phyloP scores from a whole-genome alignment of 2,797 vertebrate genomes.

The Mus spretus region DNA sequence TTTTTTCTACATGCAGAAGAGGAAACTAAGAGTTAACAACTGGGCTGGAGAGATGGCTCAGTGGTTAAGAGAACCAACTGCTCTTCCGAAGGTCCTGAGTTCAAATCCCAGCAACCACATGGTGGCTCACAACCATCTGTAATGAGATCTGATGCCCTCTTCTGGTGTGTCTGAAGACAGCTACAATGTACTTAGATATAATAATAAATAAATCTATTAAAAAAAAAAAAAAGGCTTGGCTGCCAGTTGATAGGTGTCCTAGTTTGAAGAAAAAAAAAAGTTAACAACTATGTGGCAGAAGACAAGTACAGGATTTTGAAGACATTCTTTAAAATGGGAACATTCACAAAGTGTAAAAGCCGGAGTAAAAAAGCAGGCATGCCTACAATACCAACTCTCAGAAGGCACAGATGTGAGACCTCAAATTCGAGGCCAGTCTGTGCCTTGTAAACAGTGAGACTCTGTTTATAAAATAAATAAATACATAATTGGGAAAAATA shows the following conservation, averaged over 20 bases:
- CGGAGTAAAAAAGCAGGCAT: neutral
- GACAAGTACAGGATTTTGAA: conserved; percentile 19
- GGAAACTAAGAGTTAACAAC: conserved; percentile 7
- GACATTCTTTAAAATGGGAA: conserved; percentile 47
- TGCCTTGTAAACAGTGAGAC: neutral
- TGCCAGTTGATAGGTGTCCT: too few species aligned
- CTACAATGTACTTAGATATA: too few species aligned
- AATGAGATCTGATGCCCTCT: too few species aligned
- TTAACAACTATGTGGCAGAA: neutral
- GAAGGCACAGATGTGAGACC: neutral
- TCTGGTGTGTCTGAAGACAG: too few species aligned
- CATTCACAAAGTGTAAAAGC: conserved; percentile 43
- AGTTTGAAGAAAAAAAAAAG: neutral
- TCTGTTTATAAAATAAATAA: neutral
- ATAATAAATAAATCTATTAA: too few species aligned
- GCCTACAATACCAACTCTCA: neutral
- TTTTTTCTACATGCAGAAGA: conserved; percentile 56
- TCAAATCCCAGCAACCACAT: too few species aligned
- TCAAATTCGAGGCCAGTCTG: neutral
- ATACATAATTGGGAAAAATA: conserved; percentile 25
- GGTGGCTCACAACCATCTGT: too few species aligned
- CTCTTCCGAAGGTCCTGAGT: too few species aligned
- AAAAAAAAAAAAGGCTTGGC: too few species aligned
- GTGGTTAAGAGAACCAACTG: too few species aligned
- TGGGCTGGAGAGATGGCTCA: too few species aligned